Base-by-base conservation (phyloP, 2,888 invertebrate species). In the Linyphia triangularis region DNA sequence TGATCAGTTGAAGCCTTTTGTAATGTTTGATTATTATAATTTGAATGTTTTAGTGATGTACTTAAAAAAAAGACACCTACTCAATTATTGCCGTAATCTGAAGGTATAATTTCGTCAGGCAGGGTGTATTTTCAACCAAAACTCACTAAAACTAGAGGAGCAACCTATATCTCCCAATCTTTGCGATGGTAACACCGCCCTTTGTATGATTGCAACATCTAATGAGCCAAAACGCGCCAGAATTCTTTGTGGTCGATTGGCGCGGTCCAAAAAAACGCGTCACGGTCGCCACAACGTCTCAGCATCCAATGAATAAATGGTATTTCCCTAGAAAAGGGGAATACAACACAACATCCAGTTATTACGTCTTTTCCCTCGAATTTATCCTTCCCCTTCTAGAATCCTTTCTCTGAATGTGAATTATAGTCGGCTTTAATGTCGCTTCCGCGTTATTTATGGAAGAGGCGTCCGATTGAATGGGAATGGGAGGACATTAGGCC, bases 241-340 rank as follows among this genome's bases (percentile, higher is more conserved):
- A 65, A 43, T 57, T 79, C 51, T 51, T 79, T n/a, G 79, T 51
- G 79, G 79, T 67, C 67, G 79, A 67, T 67, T 67, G 79, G 67
- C 30, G 79, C 19, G 28, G 65, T 33, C n/a, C 61, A 19, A 77
- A 61, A 26, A 26, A 43, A 16, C 33, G 4, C 33, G 4, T 33
- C 28, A 72, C 13, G 10, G n/a, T 26, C 75, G 75, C 51, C 75
- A 61, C 28, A 59, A 22, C 26, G 75, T 75, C 75, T 75, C 43
- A 16, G 33, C 24, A 24, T 30, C 67, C n/a, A 43, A 65, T 65
- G 51, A 79, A 79, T 79, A 61, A 57, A 51, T 28, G 67, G 51
- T 28, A 79, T 65, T 79, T 79, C 43, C 37, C 51, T 40, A 28
- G 43, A 30, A 63, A 77, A 63, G 77, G 63, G 77, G 63, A 19